Conservation (phyloP, 2,888 invertebrate species). For the Mylabris sibirica region DNA sequence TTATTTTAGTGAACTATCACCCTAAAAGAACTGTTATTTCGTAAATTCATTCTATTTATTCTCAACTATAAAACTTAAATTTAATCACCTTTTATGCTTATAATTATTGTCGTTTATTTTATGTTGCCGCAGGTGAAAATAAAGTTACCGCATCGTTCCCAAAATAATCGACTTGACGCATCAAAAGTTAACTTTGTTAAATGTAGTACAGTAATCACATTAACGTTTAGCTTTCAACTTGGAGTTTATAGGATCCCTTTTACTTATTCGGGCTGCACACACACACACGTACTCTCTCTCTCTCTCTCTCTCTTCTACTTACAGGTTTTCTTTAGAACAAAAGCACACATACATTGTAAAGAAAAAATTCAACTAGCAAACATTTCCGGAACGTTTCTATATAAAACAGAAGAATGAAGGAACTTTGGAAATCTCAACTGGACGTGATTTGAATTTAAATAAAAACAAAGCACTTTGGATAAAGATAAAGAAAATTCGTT, state of each 20-base stretch:
- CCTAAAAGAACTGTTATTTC: slow-evolving; percentile 30
- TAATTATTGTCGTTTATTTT: neutral
- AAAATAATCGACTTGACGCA: slow-evolving; percentile 27
- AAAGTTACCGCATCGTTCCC: slow-evolving; percentile 4
- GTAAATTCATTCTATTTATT: slow-evolving; percentile 28
- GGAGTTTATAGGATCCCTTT: slow-evolving; percentile 30
- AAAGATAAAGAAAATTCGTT: slow-evolving; percentile 27
- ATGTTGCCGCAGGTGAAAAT: neutral
- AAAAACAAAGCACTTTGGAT: slow-evolving; percentile 25
- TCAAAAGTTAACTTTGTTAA: slow-evolving; percentile 37
- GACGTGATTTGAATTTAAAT: slow-evolving; percentile 40
- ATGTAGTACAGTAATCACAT: slow-evolving; percentile 37
- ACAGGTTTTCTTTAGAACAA: neutral
- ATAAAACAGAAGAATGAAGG: slow-evolving; percentile 20
- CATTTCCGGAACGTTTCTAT: slow-evolving; percentile 12
- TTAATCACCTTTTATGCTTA: neutral
- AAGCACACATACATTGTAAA: neutral
- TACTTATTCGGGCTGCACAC: slow-evolving; percentile 25
- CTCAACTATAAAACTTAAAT: slow-evolving; percentile 6
- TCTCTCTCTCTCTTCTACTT: no score
- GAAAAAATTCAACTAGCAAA: slow-evolving; percentile 11
- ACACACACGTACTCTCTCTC: slow-evolving; percentile 14
- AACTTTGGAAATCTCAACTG: slow-evolving; percentile 32
- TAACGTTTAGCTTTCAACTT: slow-evolving; percentile 30
- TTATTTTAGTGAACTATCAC: slow-evolving; percentile 35